These are phyloP conservation scores for Chionis minor DNA, from an alignment of 2,113 vertebrate genomes.

Conservation along the genomic window DNA sequence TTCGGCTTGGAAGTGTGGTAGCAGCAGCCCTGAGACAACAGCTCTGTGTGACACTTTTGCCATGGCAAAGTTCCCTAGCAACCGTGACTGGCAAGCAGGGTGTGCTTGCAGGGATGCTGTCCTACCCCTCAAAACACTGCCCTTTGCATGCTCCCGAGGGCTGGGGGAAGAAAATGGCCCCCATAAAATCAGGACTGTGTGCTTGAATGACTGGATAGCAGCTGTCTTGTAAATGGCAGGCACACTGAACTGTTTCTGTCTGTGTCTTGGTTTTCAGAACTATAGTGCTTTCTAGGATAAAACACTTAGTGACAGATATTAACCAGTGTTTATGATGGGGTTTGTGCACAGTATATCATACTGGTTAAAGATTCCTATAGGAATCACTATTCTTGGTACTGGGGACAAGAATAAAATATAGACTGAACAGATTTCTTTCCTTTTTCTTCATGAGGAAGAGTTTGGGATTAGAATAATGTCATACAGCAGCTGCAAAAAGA, in stretches of 20 bases:
- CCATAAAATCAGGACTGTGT: not conserved
- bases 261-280: not conserved
- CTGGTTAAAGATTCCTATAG: not conserved
- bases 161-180: not conserved
- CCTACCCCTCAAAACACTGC: not conserved
- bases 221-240: not conserved
- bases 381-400: not conserved
- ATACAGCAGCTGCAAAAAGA: not conserved
- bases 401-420: not conserved
- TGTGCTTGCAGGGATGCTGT: not conserved
- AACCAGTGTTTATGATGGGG: not conserved
- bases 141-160: accelerated
- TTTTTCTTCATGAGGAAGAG: not conserved
- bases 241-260: not conserved
- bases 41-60: not conserved
- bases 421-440: not conserved
- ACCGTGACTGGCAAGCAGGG: not conserved
- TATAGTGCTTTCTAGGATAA: not conserved
- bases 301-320: not conserved
- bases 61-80: not conserved
- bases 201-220: not conserved
- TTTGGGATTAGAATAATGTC: not conserved
- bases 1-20: not conserved
- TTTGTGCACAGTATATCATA: not conserved
- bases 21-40: not conserved